Percentiles rank a stretch among this genome's conserved stretches.
These are phyloP conservation scores for Chionis minor DNA, from an alignment of 2,113 vertebrate species.

Conservation along the genomic window DNA sequence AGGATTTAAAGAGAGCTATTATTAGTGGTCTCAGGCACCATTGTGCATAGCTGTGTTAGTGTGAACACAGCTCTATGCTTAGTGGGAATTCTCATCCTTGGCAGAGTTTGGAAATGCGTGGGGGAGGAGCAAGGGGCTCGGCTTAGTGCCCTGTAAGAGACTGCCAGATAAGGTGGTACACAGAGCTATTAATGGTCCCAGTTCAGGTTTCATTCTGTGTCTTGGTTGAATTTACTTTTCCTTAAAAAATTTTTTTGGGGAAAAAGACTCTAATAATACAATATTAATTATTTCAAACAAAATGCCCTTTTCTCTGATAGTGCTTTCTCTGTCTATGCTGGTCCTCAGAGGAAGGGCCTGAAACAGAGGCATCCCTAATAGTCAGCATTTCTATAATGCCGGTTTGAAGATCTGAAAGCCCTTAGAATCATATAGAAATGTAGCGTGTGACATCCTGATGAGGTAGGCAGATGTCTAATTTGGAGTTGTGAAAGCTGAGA, in stretches of 20 bases:
- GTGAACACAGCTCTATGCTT: not conserved
- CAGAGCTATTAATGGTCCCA: not conserved
- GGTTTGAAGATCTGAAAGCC: not conserved
- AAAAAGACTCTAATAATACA: not conserved
- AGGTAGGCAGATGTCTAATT: not conserved
- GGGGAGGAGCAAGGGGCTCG: not conserved
- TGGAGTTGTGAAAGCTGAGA: not conserved
- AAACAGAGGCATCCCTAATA: not conserved
- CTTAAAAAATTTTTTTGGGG: rapidly evolving
- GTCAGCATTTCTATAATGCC: not conserved
- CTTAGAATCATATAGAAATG: not conserved
- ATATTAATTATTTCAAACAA: not conserved
- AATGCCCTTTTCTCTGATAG: not conserved
- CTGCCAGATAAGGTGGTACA: not conserved
- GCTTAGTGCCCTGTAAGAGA: not conserved
- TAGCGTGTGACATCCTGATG: not conserved
- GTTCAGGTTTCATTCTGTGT: not conserved
- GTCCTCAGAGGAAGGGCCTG: not conserved
- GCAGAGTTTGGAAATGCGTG: not conserved
- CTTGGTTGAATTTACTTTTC: not conserved
- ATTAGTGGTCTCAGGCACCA: constrained; percentile 49
- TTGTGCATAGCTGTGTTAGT: constrained; percentile 17
- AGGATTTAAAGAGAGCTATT: constrained; percentile 59
- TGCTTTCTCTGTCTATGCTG: not conserved
- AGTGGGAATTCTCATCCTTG: constrained; percentile 33